Conservation (phyloP, 2,888 invertebrate species). For the Andrena dorsata region DNA sequence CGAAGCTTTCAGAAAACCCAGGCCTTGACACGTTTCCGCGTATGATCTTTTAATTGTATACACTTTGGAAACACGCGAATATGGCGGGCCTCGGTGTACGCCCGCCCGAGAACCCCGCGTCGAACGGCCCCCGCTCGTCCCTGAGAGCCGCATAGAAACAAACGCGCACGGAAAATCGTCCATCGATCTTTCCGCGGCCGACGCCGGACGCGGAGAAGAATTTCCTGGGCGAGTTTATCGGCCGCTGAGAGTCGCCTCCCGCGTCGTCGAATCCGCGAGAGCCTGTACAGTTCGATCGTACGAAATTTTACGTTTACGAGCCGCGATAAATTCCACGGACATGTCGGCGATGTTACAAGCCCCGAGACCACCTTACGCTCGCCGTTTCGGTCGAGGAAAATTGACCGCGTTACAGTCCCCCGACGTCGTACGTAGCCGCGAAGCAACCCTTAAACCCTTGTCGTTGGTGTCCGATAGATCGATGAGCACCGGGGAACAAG, state of each 20-base stretch:
- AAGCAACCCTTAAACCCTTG: neutral
- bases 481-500: neutral
- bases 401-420: neutral
- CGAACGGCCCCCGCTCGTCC: neutral
- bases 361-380: neutral
- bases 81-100: neutral
- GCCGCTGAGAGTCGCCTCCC: neutral
- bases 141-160: conserved; percentile 31
- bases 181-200: neutral
- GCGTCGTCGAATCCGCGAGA: neutral
- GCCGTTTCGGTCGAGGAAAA: neutral
- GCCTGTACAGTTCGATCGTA: neutral
- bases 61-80: conserved; percentile 20
- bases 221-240: neutral
- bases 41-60: conserved; percentile 38
- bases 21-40: conserved; percentile 61
- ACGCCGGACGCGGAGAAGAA: too few relatives aligned
- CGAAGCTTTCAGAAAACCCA: conserved; percentile 34
- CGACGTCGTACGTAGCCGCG: neutral
- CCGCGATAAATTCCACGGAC: conserved; percentile 6
- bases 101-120: neutral
- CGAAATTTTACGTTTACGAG: neutral
- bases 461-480: neutral
- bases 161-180: neutral
- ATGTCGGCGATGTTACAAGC: neutral